phyloP scores from a whole-genome alignment of 2,888 invertebrate species.

The Callyntrura sp. region DNA sequence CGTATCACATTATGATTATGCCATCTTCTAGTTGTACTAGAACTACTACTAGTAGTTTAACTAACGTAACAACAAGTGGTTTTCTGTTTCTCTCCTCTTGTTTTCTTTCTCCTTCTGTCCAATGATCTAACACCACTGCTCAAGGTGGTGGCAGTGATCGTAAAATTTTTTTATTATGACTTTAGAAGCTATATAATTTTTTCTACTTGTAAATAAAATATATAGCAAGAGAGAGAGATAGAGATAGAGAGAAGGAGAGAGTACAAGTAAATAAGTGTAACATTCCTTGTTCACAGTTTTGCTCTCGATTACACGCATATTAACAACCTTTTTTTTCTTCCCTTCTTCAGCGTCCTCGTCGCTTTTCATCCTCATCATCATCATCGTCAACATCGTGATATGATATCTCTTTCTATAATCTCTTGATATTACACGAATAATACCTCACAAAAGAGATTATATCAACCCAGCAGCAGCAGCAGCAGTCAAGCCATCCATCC shows the following conservation, averaged over 20 bases:
- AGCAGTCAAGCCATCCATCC: not conserved
- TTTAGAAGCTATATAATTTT: not conserved
- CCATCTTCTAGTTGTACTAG: not conserved
- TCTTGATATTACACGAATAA: constrained; percentile 22
- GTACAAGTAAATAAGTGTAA: constrained; percentile 58
- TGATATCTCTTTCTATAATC: constrained; percentile 6
- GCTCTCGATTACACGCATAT: constrained; percentile 75
- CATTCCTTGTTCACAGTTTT: constrained; percentile 75
- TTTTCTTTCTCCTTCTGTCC: not conserved
- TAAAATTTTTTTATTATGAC: constrained; percentile 22
- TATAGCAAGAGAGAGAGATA: too few species aligned
- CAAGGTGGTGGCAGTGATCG: not conserved
- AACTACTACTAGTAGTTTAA: too few species aligned
- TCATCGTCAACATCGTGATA: not conserved
- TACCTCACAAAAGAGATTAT: constrained; percentile 12
- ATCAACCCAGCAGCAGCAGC: constrained; percentile 5
- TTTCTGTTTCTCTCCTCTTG: not conserved
- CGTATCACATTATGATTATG: not conserved
- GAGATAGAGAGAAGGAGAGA: too few species aligned
- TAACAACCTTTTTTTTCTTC: constrained; percentile 40
- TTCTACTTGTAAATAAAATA: not conserved
- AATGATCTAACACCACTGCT: not conserved
- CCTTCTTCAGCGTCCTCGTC: not conserved
- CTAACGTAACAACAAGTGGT: constrained; percentile 7
- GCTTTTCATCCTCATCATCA: not conserved